phyloP scores from a whole-genome alignment of 2,113 vertebrate genomes.

The Oncorhynchus masou region DNA sequence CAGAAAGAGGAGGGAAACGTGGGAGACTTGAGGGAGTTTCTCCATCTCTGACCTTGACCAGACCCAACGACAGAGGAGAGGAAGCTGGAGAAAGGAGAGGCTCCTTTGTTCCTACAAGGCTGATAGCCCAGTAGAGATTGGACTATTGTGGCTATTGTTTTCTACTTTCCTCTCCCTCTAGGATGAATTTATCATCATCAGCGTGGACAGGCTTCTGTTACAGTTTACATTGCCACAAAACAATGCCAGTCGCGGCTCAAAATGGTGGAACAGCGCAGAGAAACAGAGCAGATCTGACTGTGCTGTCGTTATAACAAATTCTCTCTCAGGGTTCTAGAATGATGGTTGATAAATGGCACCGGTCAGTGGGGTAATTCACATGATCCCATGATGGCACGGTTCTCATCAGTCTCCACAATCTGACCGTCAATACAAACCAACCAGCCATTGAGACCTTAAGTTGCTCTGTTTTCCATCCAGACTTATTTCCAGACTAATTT shows the following conservation, averaged over 20 bases:
- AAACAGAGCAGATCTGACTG: neutral
- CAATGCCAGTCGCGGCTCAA: neutral
- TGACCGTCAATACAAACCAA: slow-evolving; percentile 22
- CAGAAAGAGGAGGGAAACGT: slow-evolving; percentile 51
- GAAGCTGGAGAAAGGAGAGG: slow-evolving; percentile 1
- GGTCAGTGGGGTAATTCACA: slow-evolving; percentile 10
- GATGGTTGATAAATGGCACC: neutral
- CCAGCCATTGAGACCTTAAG: slow-evolving; percentile 1
- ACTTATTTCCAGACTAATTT: neutral
- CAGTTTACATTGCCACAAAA: neutral
- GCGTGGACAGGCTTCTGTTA: neutral
- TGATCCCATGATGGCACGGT: neutral
- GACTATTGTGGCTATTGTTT: neutral
- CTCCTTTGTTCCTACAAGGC: neutral
- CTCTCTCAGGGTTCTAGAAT: slow-evolving; percentile 1
- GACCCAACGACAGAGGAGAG: slow-evolving; percentile 17
- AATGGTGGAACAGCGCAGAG: neutral
- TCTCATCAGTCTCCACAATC: slow-evolving; percentile 34
- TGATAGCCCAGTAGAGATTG: slow-evolving; percentile 10
- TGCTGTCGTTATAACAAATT: neutral
- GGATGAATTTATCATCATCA: neutral
- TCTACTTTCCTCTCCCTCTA: neutral
- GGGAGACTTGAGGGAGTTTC: slow-evolving; percentile 37
- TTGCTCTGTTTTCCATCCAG: slow-evolving; percentile 42
- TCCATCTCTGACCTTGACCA: slow-evolving; percentile 41